Conservation (phyloP, 2,888 invertebrate species). For the Graphium colonna region DNA sequence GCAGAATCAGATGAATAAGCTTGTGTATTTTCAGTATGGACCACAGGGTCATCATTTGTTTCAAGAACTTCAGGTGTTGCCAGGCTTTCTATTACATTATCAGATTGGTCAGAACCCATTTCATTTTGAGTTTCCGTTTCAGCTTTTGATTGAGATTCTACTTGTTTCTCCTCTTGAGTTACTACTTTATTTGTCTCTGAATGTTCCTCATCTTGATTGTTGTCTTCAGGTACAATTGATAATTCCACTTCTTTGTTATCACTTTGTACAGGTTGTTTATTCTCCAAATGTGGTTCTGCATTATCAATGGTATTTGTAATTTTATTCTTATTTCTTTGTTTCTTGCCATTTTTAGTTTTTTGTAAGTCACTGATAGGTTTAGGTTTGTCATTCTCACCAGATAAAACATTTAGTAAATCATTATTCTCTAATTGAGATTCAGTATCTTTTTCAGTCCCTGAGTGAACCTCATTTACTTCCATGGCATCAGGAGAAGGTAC, state of each 20-base stretch:
- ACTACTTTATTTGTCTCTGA: constrained; percentile 32
- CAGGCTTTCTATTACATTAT: constrained; percentile 22
- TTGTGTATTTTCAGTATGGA: constrained; percentile 37
- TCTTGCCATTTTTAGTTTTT: constrained; percentile 50
- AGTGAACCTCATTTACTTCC: constrained; percentile 37
- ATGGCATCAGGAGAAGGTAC: constrained; percentile 38
- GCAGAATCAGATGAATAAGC: constrained; percentile 66
- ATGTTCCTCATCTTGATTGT: constrained; percentile 30
- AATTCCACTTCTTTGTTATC: constrained; percentile 17
- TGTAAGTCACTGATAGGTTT: constrained; percentile 40
- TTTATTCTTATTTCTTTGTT: constrained; percentile 57
- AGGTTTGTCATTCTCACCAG: constrained; percentile 46
- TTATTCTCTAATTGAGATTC: constrained; percentile 51
- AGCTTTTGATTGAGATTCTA: constrained; percentile 25
- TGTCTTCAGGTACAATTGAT: constrained; percentile 3
- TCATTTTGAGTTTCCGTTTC: constrained; percentile 9
- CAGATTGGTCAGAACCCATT: constrained; percentile 15
- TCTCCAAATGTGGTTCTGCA: constrained; percentile 28
- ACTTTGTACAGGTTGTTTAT: constrained; percentile 20
- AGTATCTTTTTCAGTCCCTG: constrained; percentile 42
- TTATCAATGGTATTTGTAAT: constrained; percentile 35
- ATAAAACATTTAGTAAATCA: constrained; percentile 60
- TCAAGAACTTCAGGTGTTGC: constrained; percentile 39
- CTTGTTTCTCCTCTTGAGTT: constrained; percentile 38
- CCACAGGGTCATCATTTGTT: constrained; percentile 45